Conservation (phyloP, 2,113 vertebrate genomes). For the Platysteira castanea region DNA sequence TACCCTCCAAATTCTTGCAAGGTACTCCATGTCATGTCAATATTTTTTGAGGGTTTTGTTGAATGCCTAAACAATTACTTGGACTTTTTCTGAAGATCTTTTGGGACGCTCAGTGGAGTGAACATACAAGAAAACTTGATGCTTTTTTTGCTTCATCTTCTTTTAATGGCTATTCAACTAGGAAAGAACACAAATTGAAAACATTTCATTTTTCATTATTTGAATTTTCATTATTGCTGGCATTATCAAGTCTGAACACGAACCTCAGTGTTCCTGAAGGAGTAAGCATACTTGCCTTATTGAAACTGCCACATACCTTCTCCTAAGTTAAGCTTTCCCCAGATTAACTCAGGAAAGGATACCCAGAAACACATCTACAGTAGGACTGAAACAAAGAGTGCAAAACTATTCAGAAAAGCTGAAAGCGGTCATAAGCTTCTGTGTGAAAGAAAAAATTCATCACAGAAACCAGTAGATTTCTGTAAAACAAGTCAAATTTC, state of each 20-base stretch:
- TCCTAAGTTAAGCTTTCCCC: background rate
- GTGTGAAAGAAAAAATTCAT: background rate
- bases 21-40: background rate
- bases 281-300: background rate
- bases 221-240: background rate
- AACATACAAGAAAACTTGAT: background rate
- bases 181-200: background rate
- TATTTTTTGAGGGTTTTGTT: background rate
- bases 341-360: background rate
- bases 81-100: background rate
- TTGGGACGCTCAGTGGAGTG: background rate
- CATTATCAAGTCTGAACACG: background rate
- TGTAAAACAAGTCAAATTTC: background rate
- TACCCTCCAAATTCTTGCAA: background rate
- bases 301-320: background rate
- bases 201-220: background rate
- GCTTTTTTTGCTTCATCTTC: background rate
- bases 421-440: background rate
- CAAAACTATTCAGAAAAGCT: background rate
- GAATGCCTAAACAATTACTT: background rate
- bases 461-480: background rate
- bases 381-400: background rate
- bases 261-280: background rate
- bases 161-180: background rate
- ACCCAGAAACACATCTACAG: background rate